Evolutionary conservation across 1,140 invertebrate genomes (phyloP).

Genomic region (Drosophila lacteicornis): DNA sequence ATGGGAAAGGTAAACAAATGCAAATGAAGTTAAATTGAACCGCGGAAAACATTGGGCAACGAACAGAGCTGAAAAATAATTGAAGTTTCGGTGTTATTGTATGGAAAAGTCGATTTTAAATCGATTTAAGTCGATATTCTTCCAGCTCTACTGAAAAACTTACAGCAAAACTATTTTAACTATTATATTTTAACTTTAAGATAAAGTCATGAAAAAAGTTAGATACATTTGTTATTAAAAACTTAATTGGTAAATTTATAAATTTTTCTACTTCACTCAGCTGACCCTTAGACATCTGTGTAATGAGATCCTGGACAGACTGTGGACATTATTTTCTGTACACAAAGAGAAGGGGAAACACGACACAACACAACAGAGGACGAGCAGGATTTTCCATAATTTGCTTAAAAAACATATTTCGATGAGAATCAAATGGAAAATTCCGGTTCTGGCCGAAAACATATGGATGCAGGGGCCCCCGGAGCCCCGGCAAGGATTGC

Average conservation of each 20-base stretch:
- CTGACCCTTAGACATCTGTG: not conserved
- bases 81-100: not conserved
- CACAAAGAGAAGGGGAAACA: not conserved
- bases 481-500: conserved; percentile 45
- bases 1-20: conserved; percentile 72
- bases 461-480: conserved; percentile 17
- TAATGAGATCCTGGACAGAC: conserved; percentile 11
- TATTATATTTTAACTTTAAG: no score
- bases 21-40: conserved; percentile 56
- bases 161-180: no score
- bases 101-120: not conserved
- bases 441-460: conserved; percentile 16
- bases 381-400: conserved; percentile 1
- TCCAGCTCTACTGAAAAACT: no score
- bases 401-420: conserved; percentile 32
- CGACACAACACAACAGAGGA: not conserved
- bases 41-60: not conserved
- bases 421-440: conserved; percentile 32
- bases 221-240: not conserved
- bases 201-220: no score
- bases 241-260: not conserved
- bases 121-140: no score
- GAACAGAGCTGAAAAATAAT: not conserved
- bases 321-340: no score
- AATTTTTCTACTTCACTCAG: not conserved